Conservation (phyloP, 2,797 vertebrate species). For the Peromyscus aztecus region DNA sequence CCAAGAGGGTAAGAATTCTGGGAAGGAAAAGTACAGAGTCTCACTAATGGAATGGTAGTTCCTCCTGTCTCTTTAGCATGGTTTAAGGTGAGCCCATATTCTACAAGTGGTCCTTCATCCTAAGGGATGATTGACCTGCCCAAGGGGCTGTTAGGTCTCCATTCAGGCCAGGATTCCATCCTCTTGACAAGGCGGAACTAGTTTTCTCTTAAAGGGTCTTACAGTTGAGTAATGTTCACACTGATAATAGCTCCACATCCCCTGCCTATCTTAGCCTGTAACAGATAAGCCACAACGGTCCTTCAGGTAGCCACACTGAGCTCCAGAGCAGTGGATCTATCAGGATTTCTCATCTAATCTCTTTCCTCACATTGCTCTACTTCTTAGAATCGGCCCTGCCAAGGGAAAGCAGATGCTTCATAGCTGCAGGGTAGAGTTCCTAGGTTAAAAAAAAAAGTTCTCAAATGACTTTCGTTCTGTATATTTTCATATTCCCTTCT, state of each 20-base stretch:
- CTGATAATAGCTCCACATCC: not conserved
- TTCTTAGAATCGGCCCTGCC: slow-evolving; percentile 6
- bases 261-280: not conserved
- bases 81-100: not conserved
- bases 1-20: not conserved
- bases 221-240: not conserved
- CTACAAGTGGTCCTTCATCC: not conserved
- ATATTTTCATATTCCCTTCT: not conserved
- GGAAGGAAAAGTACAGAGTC: not conserved
- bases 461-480: not conserved
- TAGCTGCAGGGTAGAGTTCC: slow-evolving; percentile 2
- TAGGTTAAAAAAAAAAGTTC: slow-evolving; percentile 25
- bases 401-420: slow-evolving; percentile 42
- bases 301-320: not conserved
- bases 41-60: not conserved
- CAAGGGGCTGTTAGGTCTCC: not conserved
- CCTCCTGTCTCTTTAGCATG: not conserved
- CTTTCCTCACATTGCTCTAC: not conserved
- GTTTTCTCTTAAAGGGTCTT: not conserved
- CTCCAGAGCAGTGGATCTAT: slow-evolving; percentile 16
- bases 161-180: not conserved
- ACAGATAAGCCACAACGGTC: slow-evolving; percentile 28
- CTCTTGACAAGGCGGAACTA: not conserved
- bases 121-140: not conserved
- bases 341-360: slow-evolving; percentile 31